A percentile compares a stretch with the other conserved stretches of the same genome.
Conservation (phyloP, 2,113 vertebrate species). For the Forbesichthys papilliferus region DNA sequence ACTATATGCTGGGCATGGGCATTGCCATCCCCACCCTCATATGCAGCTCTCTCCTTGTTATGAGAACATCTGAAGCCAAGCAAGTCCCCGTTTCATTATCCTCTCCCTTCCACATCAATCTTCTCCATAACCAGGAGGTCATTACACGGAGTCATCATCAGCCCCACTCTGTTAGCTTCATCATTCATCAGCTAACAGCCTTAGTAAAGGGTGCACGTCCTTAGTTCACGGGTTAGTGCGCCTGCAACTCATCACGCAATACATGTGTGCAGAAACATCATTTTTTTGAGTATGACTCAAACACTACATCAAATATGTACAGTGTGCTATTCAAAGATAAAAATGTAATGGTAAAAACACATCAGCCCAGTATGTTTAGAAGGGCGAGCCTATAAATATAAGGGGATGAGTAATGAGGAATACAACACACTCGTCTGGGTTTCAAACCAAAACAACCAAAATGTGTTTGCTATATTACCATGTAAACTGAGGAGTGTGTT, state of each 20-base stretch:
- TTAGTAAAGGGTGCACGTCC: conserved; percentile 16
- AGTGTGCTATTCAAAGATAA: background rate
- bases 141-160: conserved; percentile 9
- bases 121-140: conserved; percentile 23
- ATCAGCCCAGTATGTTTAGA: no score
- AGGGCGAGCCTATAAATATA: no score
- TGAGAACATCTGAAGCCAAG: conserved; percentile 1
- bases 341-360: background rate
- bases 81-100: conserved; percentile 4
- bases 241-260: background rate
- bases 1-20: no score
- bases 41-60: no score
- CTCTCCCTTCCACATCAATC: conserved; percentile 5
- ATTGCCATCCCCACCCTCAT: background rate
- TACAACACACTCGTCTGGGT: no score
- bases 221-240: conserved; percentile 28
- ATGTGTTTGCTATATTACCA: no score
- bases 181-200: conserved; percentile 18
- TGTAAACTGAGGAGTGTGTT: no score
- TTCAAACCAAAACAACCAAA: no score
- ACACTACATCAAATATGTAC: no score
- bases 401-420: no score
- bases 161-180: background rate
- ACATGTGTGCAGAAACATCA: no score
- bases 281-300: no score